Conservation (phyloP, 2,113 vertebrate genomes). For the Alosa alosa region DNA sequence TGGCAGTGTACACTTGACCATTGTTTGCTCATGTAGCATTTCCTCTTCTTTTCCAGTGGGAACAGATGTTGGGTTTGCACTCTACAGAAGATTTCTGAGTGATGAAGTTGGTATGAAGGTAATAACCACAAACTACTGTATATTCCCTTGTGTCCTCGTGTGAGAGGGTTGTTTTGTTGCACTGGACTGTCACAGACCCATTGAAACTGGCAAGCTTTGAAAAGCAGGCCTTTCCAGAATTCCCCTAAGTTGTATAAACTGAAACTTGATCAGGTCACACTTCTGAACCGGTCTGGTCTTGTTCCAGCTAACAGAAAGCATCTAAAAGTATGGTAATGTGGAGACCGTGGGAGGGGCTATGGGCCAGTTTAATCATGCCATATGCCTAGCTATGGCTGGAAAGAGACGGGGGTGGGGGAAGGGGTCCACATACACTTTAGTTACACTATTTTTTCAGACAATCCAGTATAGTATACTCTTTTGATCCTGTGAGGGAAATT, state of each 20-base stretch:
- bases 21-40: background rate
- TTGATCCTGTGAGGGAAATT: no score
- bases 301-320: background rate
- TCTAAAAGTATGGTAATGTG: background rate
- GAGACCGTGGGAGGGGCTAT: background rate
- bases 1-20: background rate
- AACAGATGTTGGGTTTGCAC: constrained; percentile 82
- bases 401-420: background rate
- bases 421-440: no score
- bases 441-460: no score
- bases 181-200: background rate
- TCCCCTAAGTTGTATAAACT: background rate
- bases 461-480: no score
- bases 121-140: background rate
- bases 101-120: constrained; percentile 63
- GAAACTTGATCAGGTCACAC: background rate
- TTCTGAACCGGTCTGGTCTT: background rate
- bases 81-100: constrained; percentile 82
- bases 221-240: background rate
- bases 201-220: background rate
- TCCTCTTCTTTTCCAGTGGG: constrained; percentile 68
- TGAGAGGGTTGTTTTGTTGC: background rate
- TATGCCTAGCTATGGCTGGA: background rate
- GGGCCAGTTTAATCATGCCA: background rate
- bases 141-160: background rate